Evolutionary conservation across 2,888 invertebrate species (phyloP).

Genomic region (Clivina fossor): DNA sequence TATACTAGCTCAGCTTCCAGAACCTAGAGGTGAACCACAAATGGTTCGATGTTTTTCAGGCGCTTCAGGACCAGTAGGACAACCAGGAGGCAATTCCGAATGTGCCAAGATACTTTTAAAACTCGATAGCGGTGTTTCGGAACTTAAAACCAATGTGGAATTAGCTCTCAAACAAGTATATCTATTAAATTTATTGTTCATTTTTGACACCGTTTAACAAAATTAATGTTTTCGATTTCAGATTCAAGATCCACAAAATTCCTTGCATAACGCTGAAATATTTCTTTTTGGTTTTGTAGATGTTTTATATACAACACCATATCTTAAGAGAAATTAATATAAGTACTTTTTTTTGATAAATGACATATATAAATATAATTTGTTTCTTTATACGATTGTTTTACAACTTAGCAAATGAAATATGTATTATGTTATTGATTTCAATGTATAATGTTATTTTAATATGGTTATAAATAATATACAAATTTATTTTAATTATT

Average conservation of each 20-base stretch:
- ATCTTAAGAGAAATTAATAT: slow-evolving; percentile 16
- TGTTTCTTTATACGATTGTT: background rate
- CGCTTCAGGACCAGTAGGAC: slow-evolving; percentile 49
- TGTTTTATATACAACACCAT: slow-evolving; percentile 25
- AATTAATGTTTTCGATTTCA: slow-evolving; percentile 38
- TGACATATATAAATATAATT: background rate
- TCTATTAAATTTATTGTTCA: slow-evolving; percentile 14
- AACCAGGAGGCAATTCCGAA: slow-evolving; percentile 51
- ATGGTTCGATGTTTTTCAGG: slow-evolving; percentile 46
- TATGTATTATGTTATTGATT: background rate
- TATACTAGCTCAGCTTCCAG: slow-evolving; percentile 59
- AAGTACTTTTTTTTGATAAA: background rate
- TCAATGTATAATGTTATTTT: background rate
- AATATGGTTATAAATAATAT: no score
- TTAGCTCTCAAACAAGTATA: slow-evolving; percentile 50
- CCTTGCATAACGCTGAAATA: slow-evolving; percentile 55
- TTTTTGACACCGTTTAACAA: background rate
- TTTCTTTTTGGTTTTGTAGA: slow-evolving; percentile 24
- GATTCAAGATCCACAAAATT: slow-evolving; percentile 60
- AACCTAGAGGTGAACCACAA: slow-evolving; percentile 54
- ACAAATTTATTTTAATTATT: slow-evolving; percentile 2
- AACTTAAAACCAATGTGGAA: slow-evolving; percentile 52
- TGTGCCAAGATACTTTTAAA: slow-evolving; percentile 50
- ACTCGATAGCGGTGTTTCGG: slow-evolving; percentile 51
- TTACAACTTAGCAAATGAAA: background rate